Percentiles rank a stretch among this genome's conserved stretches.
Conservation (phyloP, 2,888 invertebrate genomes). For the Pheosia gnoma region DNA sequence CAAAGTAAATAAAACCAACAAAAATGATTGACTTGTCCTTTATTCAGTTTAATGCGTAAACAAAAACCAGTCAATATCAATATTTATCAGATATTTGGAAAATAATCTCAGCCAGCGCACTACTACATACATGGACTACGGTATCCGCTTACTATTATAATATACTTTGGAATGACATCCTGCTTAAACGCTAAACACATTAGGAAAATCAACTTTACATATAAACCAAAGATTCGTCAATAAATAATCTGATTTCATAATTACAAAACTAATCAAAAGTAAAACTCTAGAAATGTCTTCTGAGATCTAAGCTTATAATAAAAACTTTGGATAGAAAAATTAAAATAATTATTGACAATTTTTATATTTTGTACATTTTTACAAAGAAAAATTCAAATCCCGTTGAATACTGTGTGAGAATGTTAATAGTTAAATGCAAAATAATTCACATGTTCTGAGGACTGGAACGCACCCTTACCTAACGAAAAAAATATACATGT, state of each 20-base stretch:
- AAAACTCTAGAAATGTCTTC: slow-evolving; percentile 72
- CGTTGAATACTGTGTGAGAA: slow-evolving; percentile 62
- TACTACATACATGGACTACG: slow-evolving; percentile 58
- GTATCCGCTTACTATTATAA: slow-evolving; percentile 54
- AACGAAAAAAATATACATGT: slow-evolving; percentile 54
- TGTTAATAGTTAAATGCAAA: slow-evolving; percentile 61
- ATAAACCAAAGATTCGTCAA: slow-evolving; percentile 66
- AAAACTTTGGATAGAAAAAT: slow-evolving; percentile 81
- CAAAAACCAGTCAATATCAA: slow-evolving; percentile 70
- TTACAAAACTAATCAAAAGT: slow-evolving; percentile 71
- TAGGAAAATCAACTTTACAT: slow-evolving; percentile 71
- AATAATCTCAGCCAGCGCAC: slow-evolving; percentile 64
- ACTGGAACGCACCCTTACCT: slow-evolving; percentile 51
- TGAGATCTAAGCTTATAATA: slow-evolving; percentile 83
- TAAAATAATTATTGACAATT: slow-evolving; percentile 72
- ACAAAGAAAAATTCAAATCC: slow-evolving; percentile 68
- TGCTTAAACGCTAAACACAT: slow-evolving; percentile 61
- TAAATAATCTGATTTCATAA: slow-evolving; percentile 78
- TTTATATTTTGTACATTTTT: slow-evolving; percentile 77
- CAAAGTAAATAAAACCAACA: slow-evolving; percentile 38
- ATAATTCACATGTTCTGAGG: slow-evolving; percentile 60
- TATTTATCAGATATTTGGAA: slow-evolving; percentile 55
- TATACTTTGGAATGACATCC: slow-evolving; percentile 80
- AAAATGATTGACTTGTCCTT: slow-evolving; percentile 66
- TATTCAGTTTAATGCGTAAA: slow-evolving; percentile 78